Conservation (phyloP, 2,113 vertebrate genomes). For the Cryptotis parvus region DNA sequence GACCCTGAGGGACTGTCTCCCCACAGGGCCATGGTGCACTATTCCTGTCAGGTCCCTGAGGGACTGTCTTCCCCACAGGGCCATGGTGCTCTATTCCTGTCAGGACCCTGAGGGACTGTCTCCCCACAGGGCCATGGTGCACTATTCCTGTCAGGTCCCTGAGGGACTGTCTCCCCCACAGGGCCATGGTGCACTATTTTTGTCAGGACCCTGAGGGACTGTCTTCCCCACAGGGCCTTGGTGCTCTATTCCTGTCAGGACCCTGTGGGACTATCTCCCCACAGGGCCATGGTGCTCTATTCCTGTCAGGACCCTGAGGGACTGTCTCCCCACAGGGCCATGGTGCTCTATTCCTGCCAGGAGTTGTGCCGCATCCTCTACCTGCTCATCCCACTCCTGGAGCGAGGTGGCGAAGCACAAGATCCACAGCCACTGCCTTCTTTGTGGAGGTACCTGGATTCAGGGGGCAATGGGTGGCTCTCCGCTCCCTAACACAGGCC, state of each 20-base stretch:
- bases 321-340: constrained; percentile 65
- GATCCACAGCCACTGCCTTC: constrained; percentile 76
- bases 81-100: no score
- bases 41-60: no score
- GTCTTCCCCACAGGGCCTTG: not conserved
- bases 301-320: not conserved
- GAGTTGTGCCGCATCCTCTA: constrained; percentile 81
- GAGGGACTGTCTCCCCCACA: no score
- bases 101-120: not conserved
- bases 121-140: not conserved
- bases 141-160: not conserved
- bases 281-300: no score
- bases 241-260: not conserved
- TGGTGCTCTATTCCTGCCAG: constrained; percentile 76
- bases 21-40: no score
- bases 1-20: no score
- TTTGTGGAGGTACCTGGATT: constrained; percentile 77
- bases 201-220: not conserved
- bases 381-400: constrained; percentile 82
- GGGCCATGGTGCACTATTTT: no score
- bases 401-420: constrained; percentile 80
- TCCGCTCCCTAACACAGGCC: not conserved
- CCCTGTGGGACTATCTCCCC: no score
- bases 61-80: no score
- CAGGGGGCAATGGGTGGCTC: accelerated